A percentile compares a stretch with the other conserved stretches of the same genome.
Conservation (phyloP, 2,113 vertebrate species). For the Percina caprodes region DNA sequence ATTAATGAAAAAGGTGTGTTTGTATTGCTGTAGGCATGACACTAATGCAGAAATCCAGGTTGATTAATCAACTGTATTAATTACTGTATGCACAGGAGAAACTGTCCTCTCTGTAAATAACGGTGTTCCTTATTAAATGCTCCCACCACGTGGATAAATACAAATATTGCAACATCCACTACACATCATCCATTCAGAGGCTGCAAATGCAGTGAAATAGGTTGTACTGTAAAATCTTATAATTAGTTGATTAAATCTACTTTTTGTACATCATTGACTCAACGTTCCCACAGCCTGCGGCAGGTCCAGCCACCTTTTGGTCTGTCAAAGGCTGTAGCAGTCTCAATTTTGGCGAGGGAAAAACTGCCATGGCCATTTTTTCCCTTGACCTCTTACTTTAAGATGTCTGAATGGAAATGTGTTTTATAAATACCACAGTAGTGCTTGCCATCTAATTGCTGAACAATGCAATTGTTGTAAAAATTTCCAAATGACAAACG, state of each 20-base stretch:
- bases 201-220: not conserved
- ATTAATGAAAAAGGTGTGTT: slow-evolving; percentile 21
- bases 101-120: not conserved
- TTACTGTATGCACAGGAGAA: slow-evolving; percentile 10
- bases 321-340: no score
- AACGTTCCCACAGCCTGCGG: no score
- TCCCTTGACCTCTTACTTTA: no score
- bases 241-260: not conserved
- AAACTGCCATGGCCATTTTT: no score
- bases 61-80: slow-evolving; percentile 26
- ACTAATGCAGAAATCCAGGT: not conserved
- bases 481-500: no score
- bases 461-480: no score
- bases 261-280: no score
- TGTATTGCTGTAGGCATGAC: slow-evolving; percentile 17
- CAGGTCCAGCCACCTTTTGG: no score
- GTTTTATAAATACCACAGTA: no score
- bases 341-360: no score
- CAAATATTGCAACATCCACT: slow-evolving; percentile 21
- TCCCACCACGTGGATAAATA: slow-evolving; percentile 69
- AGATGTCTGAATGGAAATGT: no score
- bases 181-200: not conserved
- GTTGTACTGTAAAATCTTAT: not conserved
- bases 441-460: no score
- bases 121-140: slow-evolving; percentile 52